Conservation (phyloP, 1,140 invertebrate genomes). For the Hermetia illucens region DNA sequence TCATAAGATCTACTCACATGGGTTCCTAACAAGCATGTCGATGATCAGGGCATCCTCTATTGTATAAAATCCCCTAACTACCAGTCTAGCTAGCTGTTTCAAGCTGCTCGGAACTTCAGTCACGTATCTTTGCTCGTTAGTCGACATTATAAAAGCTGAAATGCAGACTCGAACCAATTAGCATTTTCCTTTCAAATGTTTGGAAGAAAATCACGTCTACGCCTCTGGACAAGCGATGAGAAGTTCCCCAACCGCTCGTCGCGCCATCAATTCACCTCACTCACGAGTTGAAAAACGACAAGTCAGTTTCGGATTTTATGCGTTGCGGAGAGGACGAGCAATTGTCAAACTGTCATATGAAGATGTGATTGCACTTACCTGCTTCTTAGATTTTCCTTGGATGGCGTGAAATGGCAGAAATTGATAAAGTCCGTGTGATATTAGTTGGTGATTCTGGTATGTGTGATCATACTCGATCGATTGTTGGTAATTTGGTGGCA, state of each 20-base stretch:
- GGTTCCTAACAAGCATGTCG: conserved; percentile 89
- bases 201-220: not conserved
- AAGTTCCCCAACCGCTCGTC: too few species aligned
- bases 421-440: conserved; percentile 81
- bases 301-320: not conserved
- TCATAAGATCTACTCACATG: conserved; percentile 53
- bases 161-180: not conserved
- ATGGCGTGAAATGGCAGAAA: conserved; percentile 43
- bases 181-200: too few species aligned
- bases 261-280: too few species aligned
- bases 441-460: conserved; percentile 80
- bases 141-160: not conserved
- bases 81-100: conserved; percentile 77
- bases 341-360: not conserved
- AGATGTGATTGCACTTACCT: not conserved
- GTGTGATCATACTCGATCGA: conserved; percentile 3
- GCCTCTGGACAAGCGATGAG: too few species aligned
- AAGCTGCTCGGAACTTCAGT: conserved; percentile 81
- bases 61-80: conserved; percentile 84
- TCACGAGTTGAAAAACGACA: too few species aligned
- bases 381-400: not conserved
- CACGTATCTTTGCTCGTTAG: conserved; percentile 30
- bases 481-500: not conserved
- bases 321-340: not conserved
- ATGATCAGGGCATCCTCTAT: conserved; percentile 88